Conservation (phyloP, 2,113 vertebrate genomes). For the Pseudopipra pipra region DNA sequence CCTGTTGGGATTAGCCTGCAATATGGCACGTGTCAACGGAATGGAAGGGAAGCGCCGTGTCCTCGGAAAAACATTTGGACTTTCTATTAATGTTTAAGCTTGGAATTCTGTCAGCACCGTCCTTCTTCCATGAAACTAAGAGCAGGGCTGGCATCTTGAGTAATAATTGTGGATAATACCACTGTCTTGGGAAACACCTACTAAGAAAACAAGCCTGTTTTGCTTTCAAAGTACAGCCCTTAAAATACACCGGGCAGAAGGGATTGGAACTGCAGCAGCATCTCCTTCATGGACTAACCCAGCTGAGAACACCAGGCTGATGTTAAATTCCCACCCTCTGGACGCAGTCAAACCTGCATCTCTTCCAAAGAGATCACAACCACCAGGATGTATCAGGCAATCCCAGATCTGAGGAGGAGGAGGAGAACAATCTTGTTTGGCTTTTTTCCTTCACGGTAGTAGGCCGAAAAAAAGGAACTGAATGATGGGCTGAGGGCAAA, state of each 20-base stretch:
- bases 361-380: background rate
- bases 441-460: background rate
- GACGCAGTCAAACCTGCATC: background rate
- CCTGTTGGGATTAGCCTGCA: accelerated
- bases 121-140: background rate
- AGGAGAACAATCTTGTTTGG: background rate
- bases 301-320: background rate
- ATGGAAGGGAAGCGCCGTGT: background rate
- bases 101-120: accelerated
- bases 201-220: background rate
- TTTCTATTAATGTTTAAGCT: background rate
- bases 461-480: background rate
- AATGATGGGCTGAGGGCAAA: background rate
- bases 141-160: background rate
- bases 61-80: background rate
- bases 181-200: background rate
- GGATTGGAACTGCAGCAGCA: background rate
- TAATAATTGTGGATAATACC: background rate
- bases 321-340: background rate
- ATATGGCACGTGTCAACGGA: background rate
- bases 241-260: background rate
- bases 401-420: background rate
- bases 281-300: background rate
- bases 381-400: background rate
- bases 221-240: background rate